Base-by-base conservation (phyloP, 2,113 vertebrate genomes). In the Rhombomys opimus region DNA sequence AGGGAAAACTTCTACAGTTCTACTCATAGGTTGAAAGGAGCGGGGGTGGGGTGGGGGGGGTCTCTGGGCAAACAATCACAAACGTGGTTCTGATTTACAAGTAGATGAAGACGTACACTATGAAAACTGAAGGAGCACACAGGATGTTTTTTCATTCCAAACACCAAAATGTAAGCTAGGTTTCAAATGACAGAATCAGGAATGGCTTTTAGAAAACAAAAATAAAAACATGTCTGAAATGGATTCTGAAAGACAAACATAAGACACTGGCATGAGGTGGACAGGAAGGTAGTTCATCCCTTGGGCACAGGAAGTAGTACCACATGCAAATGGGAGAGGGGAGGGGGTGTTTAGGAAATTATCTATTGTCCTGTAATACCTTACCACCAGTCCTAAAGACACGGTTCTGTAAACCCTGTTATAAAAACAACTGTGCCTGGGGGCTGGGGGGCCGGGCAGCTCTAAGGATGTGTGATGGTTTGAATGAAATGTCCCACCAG, bases 181-280 rank as follows among this genome's bases (percentile, higher is more conserved):
- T n/a, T 88, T 41, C 50, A 95, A 22, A 35, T 5, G 54, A 90
- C 30, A 38, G 57, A 84, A 90, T 41, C 12, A 67, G 20, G 25
- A 77, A 72, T 85, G 46, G 10, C 22, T 85, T 96, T 95, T 87
- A 52, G 89, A 76, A 50, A 70, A 85, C 78, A 35, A 95, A 87
- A 76, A 59, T 57, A 59, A 82, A 61, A 63, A 15, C 32, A 7
- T 50, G 12, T 63, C 63, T 95, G 63, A 57, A 30, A 41, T 59
- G 59, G 91, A 38, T 76, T 84, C 72, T 88, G 54, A 89, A 94
- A 91, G 75, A 80, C 63, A 85, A 78, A 73, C 7, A 18, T n/a
- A 68, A 90, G 67, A 90, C 13, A 86, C 1, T 30, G 81, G 52
- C 18, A 2, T 15, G 38, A 70, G 80, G 46, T 25, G 1, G 50